Percentiles rank a stretch among this genome's conserved stretches.
Evolutionary conservation across 2,113 vertebrate genomes (phyloP).

Genomic region (Chlorodrepanis virens): DNA sequence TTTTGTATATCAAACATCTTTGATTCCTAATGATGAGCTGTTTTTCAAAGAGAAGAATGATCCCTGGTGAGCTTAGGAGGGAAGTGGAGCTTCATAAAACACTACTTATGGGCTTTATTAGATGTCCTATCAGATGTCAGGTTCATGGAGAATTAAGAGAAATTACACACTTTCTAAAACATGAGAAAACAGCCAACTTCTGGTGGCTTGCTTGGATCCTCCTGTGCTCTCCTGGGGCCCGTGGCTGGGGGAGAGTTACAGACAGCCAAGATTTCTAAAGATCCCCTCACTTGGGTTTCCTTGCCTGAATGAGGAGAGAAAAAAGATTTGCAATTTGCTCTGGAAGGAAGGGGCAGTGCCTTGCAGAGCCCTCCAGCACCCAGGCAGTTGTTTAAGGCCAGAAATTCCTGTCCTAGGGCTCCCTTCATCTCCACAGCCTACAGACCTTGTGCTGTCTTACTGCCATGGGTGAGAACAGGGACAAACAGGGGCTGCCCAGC

Average conservation of each 20-base stretch:
- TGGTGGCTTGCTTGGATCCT: background rate
- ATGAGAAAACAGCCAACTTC: background rate
- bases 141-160: background rate
- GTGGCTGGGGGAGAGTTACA: rapidly evolving
- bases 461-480: rapidly evolving
- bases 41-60: slow-evolving; percentile 56
- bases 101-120: background rate
- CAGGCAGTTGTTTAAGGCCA: too few relatives aligned
- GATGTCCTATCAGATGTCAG: background rate
- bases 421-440: background rate
- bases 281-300: background rate
- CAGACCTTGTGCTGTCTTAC: background rate
- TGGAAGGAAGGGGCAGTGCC: background rate
- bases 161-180: background rate
- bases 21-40: slow-evolving; percentile 61
- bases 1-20: slow-evolving; percentile 65
- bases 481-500: background rate
- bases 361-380: background rate
- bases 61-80: slow-evolving; percentile 7
- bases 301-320: background rate
- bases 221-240: background rate
- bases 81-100: background rate
- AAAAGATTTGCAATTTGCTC: background rate
- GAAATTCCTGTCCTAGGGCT: background rate
- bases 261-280: background rate